phyloP scores from a whole-genome alignment of 2,113 vertebrate species.

The Pyrgilauda ruficollis region DNA sequence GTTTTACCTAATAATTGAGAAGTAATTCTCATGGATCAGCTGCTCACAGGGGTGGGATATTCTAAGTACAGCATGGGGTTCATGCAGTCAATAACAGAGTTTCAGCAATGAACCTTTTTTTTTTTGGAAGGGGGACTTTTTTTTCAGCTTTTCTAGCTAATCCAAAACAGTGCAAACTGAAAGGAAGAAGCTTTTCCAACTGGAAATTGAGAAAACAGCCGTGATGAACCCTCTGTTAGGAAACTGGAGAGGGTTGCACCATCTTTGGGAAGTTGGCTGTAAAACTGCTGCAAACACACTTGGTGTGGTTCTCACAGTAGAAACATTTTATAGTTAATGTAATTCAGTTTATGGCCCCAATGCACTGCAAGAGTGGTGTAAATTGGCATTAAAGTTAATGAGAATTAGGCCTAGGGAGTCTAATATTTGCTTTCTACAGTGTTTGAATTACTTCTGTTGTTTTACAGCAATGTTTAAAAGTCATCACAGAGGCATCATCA shows the following conservation, averaged over 20 bases:
- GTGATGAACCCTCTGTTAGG: not conserved
- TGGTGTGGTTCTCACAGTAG: not conserved
- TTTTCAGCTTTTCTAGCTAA: not conserved
- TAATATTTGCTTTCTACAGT: conserved; percentile 31
- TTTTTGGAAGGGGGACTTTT: accelerated
- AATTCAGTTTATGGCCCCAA: conserved; percentile 30
- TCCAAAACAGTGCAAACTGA: not conserved
- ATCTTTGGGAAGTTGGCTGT: not conserved
- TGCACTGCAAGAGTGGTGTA: not conserved
- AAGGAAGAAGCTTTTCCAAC: not conserved
- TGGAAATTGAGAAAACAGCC: not conserved
- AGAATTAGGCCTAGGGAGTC: conserved; percentile 27
- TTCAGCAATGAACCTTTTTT: not conserved
- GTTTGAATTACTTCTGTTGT: not conserved
- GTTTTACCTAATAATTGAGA: not conserved
- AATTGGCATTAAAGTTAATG: conserved; percentile 39
- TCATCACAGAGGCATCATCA: not conserved
- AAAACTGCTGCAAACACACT: not conserved
- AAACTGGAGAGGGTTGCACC: accelerated
- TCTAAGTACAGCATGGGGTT: accelerated
- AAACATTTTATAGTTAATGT: not conserved
- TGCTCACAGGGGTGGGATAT: not conserved
- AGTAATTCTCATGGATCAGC: not conserved
- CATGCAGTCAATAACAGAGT: not conserved
- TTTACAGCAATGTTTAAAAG: conserved; percentile 17